A percentile compares a stretch with the other conserved stretches of the same genome.
Conservation (phyloP, 2,888 invertebrate genomes). For the Drosophila prostipennis region DNA sequence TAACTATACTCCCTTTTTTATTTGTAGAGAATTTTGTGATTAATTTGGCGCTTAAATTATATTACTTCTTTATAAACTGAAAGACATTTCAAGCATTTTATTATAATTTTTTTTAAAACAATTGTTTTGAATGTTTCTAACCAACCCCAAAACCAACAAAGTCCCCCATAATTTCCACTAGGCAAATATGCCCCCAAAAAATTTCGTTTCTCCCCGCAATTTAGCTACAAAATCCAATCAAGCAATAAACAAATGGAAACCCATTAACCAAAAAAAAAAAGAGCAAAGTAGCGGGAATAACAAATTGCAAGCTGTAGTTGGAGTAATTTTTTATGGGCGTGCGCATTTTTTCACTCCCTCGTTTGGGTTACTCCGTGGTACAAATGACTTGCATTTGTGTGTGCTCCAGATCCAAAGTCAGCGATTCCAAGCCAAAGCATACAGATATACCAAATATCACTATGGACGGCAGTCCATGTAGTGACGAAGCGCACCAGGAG, state of each 20-base stretch:
- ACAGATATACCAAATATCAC: constrained; percentile 4
- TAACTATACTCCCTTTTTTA: too few species aligned
- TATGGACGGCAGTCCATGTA: too few species aligned
- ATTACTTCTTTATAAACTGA: too few species aligned
- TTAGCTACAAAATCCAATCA: constrained; percentile 32
- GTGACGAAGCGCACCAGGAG: too few species aligned
- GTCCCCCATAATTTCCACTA: background rate
- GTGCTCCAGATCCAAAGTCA: constrained; percentile 33
- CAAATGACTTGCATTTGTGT: constrained; percentile 8
- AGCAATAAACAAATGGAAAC: constrained; percentile 32
- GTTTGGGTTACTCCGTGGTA: constrained; percentile 6
- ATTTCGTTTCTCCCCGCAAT: background rate
- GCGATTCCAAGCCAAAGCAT: constrained; percentile 7
- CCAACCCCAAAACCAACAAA: too few species aligned
- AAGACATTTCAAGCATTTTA: too few species aligned
- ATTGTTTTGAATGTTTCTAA: too few species aligned
- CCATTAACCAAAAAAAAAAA: constrained; percentile 37
- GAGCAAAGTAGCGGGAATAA: constrained; percentile 28
- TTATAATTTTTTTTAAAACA: too few species aligned
- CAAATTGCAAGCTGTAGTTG: constrained; percentile 41
- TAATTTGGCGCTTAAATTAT: too few species aligned
- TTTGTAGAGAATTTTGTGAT: too few species aligned
- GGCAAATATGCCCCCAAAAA: background rate
- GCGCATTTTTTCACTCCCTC: constrained; percentile 23
- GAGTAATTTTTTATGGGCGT: constrained; percentile 38